Percentiles rank a stretch among this genome's conserved stretches.
Conservation (phyloP, 2,113 vertebrate genomes). For the Polyodon spathula region DNA sequence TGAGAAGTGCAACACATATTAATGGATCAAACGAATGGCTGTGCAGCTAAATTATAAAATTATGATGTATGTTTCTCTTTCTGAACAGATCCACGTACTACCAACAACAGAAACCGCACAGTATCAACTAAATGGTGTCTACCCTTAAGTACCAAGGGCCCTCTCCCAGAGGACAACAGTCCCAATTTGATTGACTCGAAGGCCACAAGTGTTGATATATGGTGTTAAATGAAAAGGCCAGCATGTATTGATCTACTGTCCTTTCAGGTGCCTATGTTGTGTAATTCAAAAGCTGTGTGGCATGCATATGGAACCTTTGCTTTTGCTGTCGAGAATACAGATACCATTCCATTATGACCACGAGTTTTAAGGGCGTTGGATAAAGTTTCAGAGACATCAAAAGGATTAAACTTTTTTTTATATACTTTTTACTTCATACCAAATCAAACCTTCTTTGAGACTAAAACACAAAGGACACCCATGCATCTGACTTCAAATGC, state of each 20-base stretch:
- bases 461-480: slow-evolving; percentile 68
- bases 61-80: too few species aligned
- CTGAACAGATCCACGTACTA: too few species aligned
- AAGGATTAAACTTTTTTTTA: slow-evolving; percentile 68
- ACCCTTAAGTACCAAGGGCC: too few species aligned
- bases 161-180: not conserved
- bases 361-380: slow-evolving; percentile 61
- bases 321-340: slow-evolving; percentile 11
- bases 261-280: not conserved
- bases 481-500: slow-evolving; percentile 35
- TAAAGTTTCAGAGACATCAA: slow-evolving; percentile 70
- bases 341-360: slow-evolving; percentile 51
- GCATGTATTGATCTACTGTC: not conserved
- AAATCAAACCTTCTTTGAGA: slow-evolving; percentile 61
- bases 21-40: not conserved
- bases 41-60: too few species aligned
- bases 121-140: too few species aligned
- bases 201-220: not conserved
- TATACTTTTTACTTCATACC: slow-evolving; percentile 61
- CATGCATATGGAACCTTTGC: slow-evolving; percentile 16
- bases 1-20: not conserved
- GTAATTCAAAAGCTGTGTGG: slow-evolving; percentile 18
- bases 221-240: too few species aligned
- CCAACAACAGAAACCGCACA: too few species aligned
- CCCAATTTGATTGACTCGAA: not conserved